phyloP scores from a whole-genome alignment of 53 echinoderm and acorn worm species.

The Luidia sarsii region DNA sequence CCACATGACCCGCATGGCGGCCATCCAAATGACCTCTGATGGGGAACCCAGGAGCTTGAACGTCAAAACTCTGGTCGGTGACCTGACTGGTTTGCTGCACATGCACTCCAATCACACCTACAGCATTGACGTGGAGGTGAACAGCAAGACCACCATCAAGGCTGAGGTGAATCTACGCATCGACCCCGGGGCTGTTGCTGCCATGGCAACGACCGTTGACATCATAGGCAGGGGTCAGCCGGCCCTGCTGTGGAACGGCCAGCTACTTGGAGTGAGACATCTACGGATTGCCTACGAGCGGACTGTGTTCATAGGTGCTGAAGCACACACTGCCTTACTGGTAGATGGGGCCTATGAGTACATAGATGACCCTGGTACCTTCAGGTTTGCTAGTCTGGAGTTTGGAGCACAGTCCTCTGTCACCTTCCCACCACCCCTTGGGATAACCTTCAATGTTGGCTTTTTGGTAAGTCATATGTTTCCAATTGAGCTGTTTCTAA shows the following conservation, averaged over 20 bases:
- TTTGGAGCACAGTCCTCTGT: constrained; percentile 83
- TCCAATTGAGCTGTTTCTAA: no score
- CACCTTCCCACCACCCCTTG: constrained; percentile 84
- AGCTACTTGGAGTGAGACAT: constrained; percentile 79
- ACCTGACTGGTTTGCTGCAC: constrained; percentile 76
- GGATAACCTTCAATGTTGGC: constrained; percentile 84
- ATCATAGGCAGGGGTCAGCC: constrained; percentile 77
- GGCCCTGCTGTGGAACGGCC: constrained; percentile 84
- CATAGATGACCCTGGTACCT: constrained; percentile 82
- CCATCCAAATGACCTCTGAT: constrained; percentile 70
- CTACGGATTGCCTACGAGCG: constrained; percentile 76
- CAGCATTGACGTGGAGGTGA: constrained; percentile 70
- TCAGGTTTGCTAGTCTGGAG: constrained; percentile 86
- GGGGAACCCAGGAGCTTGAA: constrained; percentile 30
- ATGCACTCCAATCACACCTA: constrained; percentile 81
- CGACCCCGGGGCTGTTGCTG: constrained; percentile 71
- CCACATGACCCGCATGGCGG: constrained; percentile 69
- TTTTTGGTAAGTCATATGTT: constrained; percentile 83
- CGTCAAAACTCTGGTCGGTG: constrained; percentile 68
- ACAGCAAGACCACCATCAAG: constrained; percentile 73
- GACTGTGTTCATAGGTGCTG: constrained; percentile 59
- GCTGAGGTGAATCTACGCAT: constrained; percentile 79
- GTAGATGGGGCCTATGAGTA: constrained; percentile 66
- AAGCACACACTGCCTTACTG: constrained; percentile 84
- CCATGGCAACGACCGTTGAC: constrained; percentile 85